These are phyloP conservation scores for Phragmatobia fuliginosa DNA, from an alignment of 2,888 invertebrate genomes.

Conservation along the genomic window DNA sequence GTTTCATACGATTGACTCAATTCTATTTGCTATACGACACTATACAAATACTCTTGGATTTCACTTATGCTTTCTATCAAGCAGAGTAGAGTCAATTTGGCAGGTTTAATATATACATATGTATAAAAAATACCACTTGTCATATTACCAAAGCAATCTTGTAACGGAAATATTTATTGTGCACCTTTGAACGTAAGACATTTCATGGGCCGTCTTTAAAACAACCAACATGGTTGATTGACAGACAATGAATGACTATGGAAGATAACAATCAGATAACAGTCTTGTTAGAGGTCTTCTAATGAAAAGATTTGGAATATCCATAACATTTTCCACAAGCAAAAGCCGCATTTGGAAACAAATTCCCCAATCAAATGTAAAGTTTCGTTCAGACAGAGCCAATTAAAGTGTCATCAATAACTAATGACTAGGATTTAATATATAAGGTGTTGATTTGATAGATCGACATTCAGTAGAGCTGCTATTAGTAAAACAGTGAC, in stretches of 20 bases:
- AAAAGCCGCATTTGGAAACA: neutral
- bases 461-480: constrained; percentile 4
- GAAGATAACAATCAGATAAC: neutral
- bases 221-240: neutral
- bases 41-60: too few species aligned
- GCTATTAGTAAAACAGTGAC: neutral
- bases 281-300: neutral
- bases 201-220: neutral
- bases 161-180: neutral
- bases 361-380: neutral
- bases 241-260: neutral
- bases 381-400: neutral
- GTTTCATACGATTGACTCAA: neutral
- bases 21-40: neutral
- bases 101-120: too few species aligned
- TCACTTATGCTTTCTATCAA: too few species aligned
- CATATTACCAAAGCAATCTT: neutral
- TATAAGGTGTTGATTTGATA: constrained; percentile 1
- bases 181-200: neutral
- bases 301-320: neutral
- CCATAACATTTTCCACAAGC: neutral
- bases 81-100: too few species aligned
- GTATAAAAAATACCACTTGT: too few species aligned
- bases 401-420: constrained; percentile 3
- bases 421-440: constrained; percentile 1